A percentile compares a stretch with the other conserved stretches of the same genome.
Evolutionary conservation across 2,113 vertebrate genomes (phyloP).

Genomic region (Ailuropoda melanoleuca): DNA sequence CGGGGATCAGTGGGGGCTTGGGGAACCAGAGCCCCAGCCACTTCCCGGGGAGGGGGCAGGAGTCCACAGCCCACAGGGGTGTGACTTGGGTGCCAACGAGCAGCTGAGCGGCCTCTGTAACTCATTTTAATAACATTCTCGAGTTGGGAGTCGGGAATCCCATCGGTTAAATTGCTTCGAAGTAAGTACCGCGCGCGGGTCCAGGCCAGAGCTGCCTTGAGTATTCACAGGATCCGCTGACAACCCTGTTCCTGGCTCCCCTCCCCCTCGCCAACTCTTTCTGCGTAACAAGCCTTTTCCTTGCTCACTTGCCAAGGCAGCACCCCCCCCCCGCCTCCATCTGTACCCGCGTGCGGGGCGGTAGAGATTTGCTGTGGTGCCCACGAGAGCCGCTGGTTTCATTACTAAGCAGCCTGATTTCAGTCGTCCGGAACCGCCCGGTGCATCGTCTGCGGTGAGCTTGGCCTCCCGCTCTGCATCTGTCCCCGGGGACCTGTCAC

Average conservation of each 20-base stretch:
- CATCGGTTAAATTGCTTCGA: conserved; percentile 70
- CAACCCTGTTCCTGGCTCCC: not conserved
- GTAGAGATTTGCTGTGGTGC: not conserved
- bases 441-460: not conserved
- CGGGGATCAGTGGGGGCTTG: not conserved
- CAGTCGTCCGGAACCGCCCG: not conserved
- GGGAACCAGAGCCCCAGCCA: not conserved
- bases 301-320: not conserved
- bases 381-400: not conserved
- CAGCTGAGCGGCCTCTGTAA: not conserved
- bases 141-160: conserved; percentile 67
- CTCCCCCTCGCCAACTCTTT: not conserved
- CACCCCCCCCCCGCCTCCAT: not conserved
- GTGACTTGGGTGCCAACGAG: not conserved
- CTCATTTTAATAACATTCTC: conserved; percentile 38
- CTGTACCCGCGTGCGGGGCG: not conserved
- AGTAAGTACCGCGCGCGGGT: not conserved
- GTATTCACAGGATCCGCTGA: not conserved
- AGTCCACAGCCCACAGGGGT: not conserved
- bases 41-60: rapidly evolving
- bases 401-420: conserved; percentile 1
- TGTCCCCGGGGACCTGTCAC: not conserved
- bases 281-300: conserved; percentile 49
- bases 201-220: not conserved
- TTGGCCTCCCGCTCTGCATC: not conserved